Evolutionary conservation across 1,140 invertebrate genomes (phyloP).

Genomic region (Neotoxoptera formosana): DNA sequence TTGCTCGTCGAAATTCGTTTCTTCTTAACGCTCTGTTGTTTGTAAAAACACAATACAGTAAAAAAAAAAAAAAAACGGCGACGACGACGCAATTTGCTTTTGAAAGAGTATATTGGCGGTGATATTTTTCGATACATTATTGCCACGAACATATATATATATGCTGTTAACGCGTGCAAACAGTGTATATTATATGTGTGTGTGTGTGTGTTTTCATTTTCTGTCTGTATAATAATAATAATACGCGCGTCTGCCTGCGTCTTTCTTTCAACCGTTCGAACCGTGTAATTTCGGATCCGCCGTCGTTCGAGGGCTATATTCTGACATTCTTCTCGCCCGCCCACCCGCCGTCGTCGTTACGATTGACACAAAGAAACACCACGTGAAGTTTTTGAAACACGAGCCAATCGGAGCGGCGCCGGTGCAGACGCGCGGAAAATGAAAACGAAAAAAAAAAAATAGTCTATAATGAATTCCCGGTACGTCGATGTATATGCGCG

Average conservation of each 20-base stretch:
- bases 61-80: neutral
- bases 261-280: constrained; percentile 7
- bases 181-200: neutral
- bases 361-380: constrained; percentile 39
- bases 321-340: neutral
- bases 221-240: too few relatives aligned
- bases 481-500: too few relatives aligned
- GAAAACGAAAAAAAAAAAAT: neutral
- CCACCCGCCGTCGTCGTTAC: neutral
- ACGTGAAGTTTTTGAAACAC: constrained; percentile 17
- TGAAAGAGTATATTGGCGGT: neutral
- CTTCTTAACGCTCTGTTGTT: neutral
- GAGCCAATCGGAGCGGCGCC: neutral
- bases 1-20: constrained; percentile 31
- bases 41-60: constrained; percentile 15
- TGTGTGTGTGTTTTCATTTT: neutral
- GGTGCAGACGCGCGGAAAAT: neutral
- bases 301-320: neutral
- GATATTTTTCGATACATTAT: constrained; percentile 24
- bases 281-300: constrained; percentile 36
- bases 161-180: neutral
- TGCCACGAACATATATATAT: neutral
- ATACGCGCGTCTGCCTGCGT: neutral
- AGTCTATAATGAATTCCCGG: constrained; percentile 23
- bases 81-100: neutral